phyloP scores from a whole-genome alignment of 1,140 invertebrate species.

The Microplitis mediator region DNA sequence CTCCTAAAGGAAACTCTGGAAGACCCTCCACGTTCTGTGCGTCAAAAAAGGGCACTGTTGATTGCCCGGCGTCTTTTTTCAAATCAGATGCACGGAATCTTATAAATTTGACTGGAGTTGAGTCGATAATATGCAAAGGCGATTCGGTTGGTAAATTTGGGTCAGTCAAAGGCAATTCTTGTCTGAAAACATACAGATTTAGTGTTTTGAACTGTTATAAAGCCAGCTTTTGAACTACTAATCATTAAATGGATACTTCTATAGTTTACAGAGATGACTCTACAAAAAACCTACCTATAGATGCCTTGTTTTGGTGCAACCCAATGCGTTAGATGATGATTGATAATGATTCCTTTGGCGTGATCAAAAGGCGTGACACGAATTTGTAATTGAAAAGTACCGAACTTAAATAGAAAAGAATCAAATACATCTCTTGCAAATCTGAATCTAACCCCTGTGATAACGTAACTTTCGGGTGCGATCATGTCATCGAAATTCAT shows the following conservation, averaged over 20 bases:
- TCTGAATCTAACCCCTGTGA: not conserved
- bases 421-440: not conserved
- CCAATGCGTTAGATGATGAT: not conserved
- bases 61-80: not conserved
- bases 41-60: constrained; percentile 1
- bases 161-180: too few relatives aligned
- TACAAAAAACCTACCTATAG: not conserved
- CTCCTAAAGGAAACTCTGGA: not conserved
- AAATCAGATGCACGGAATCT: not conserved
- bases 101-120: not conserved
- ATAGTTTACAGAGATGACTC: too few relatives aligned
- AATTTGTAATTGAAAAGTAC: not conserved
- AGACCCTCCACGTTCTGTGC: not conserved
- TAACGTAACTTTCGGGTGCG: not conserved
- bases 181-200: too few relatives aligned
- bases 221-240: too few relatives aligned
- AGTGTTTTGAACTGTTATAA: not conserved
- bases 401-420: not conserved
- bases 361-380: not conserved
- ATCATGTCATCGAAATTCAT: not conserved
- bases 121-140: not conserved
- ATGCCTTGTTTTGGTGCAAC: not conserved
- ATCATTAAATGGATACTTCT: not conserved
- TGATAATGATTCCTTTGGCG: not conserved
- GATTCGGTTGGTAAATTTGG: not conserved